Base-by-base conservation (phyloP, 2,797 vertebrate species). In the Girardinus metallicus region DNA sequence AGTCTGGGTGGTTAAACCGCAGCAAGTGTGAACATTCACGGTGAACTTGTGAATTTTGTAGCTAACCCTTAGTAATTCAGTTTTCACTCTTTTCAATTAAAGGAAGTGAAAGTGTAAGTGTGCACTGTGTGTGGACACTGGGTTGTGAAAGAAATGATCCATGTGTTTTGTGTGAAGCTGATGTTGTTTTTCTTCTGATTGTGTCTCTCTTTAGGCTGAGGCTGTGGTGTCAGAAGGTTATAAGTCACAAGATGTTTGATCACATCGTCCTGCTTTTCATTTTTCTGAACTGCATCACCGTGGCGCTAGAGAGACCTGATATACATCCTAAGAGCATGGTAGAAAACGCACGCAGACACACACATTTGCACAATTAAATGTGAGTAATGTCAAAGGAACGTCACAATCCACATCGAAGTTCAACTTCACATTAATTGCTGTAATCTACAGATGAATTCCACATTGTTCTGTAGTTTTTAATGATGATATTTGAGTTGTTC, bases 221-320 rank as follows among this genome's bases (percentile, higher is more conserved):
- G 21, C 11, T 91, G 78, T 96, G 94, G 93, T 99, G 98, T 92
- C 97, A 97, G 93, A 97, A 94, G 88, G 91, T 99, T 86, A 98
- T 99, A 7, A 95, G 97, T 12, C 98, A 99, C 95, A 99, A 98
- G 94, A 95, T 99, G 96, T 99, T 99, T 41, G 98, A 99, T 86
- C 96, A 99, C 0, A 85, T 98, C 75, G 97, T 99, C 72, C 96
- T 99, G n/a, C 95, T 98, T 82, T 99, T 99, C 91, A 99, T 99
- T 94, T 99, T 99, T 86, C 96, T 99, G 77, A 99, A 99, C 92
- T 99, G 98, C 75, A 98, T 99, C 95, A 99, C 98, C 82, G 99
- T 99, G 13, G 98, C 98, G 0, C 91, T 99, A 90, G 98, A 99
- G 90, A 93, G 98, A 79, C 98, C 98, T 0, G 97, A 97, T 87